These are phyloP conservation scores for Ceratina japonica DNA, from an alignment of 1,140 invertebrate genomes.

Conservation along the genomic window DNA sequence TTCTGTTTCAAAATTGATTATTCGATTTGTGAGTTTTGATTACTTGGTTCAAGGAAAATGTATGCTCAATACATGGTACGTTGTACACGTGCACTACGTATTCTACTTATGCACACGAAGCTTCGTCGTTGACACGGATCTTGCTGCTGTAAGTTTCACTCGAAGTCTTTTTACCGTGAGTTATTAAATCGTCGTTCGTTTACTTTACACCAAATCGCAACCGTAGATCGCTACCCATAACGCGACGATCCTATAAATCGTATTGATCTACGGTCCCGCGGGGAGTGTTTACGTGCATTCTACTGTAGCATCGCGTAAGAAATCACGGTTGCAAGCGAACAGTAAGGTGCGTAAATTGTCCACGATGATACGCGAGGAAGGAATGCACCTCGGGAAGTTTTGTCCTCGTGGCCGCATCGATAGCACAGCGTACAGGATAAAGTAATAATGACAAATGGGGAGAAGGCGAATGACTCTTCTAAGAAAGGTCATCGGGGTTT, in stretches of 20 bases:
- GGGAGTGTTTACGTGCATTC: conserved; percentile 19
- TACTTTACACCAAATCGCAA: background rate
- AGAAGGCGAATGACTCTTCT: background rate
- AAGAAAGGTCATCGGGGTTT: conserved; percentile 1
- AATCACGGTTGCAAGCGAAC: background rate
- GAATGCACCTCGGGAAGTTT: background rate
- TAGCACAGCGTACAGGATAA: background rate
- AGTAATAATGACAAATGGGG: conserved; percentile 25
- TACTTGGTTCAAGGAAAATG: too few relatives aligned
- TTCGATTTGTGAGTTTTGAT: too few relatives aligned
- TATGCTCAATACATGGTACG: too few relatives aligned
- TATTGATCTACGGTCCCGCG: background rate
- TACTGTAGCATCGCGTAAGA: conserved; percentile 6
- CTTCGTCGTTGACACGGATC: background rate
- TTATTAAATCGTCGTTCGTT: conserved; percentile 32
- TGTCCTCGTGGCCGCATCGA: background rate
- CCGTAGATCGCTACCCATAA: background rate
- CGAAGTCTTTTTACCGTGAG: background rate
- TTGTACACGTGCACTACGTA: too few relatives aligned
- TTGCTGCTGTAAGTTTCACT: background rate
- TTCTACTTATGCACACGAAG: background rate
- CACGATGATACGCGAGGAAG: background rate
- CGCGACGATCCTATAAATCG: conserved; percentile 25
- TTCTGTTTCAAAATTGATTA: too few relatives aligned
- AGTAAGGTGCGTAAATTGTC: background rate